phyloP scores from a whole-genome alignment of 2,113 vertebrate species.

The Geococcyx californianus region DNA sequence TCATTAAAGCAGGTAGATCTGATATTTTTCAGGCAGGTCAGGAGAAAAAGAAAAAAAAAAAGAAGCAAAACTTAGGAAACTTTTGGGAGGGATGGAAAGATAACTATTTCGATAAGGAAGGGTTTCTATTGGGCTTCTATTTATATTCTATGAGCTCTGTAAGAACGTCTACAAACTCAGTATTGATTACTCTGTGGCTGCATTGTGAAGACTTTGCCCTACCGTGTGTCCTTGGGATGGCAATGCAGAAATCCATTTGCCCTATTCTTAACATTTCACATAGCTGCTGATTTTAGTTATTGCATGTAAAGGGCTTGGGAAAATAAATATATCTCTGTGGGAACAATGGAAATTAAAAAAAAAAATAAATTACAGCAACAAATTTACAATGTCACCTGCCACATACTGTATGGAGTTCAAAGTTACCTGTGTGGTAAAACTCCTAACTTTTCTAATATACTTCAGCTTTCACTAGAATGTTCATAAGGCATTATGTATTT shows the following conservation, averaged over 20 bases:
- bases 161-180: background rate
- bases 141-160: conserved; percentile 14
- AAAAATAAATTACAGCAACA: conserved; percentile 25
- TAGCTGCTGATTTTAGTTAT: conserved; percentile 61
- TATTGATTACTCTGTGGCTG: conserved; percentile 61
- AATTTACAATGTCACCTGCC: conserved; percentile 39
- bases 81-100: fast-evolving
- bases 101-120: background rate
- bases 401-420: background rate
- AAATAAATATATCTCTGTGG: conserved; percentile 31
- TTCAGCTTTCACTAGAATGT: background rate
- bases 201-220: conserved; percentile 43
- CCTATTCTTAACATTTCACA: conserved; percentile 65
- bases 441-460: background rate
- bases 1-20: background rate
- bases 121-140: background rate
- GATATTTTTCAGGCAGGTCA: background rate
- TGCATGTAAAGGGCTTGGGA: conserved; percentile 26
- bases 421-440: background rate
- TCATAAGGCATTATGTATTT: conserved; percentile 11
- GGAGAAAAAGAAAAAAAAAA: background rate
- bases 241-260: conserved; percentile 72
- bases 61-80: background rate
- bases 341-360: conserved; percentile 67
- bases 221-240: conserved; percentile 60